Evolutionary conservation across 2,888 invertebrate species (phyloP).

Genomic region (Stegophylla sp.): DNA sequence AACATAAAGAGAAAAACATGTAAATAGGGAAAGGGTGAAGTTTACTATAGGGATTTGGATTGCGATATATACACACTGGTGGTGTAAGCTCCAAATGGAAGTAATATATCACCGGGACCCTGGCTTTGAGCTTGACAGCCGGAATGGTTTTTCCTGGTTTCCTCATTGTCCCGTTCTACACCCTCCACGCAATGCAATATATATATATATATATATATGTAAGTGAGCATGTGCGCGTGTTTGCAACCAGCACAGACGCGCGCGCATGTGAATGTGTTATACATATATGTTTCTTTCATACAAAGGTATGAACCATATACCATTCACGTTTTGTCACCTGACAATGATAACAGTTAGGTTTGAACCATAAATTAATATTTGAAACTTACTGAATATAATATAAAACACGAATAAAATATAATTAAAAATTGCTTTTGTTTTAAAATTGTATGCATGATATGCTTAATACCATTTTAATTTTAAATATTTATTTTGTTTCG

Average conservation of each 20-base stretch:
- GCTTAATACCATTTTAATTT: neutral
- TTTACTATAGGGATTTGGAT: slow-evolving; percentile 57
- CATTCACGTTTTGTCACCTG: neutral
- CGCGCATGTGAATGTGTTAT: neutral
- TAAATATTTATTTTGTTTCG: neutral
- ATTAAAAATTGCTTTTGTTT: no score
- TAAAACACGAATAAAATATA: no score
- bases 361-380: neutral
- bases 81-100: slow-evolving; percentile 63
- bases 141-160: slow-evolving; percentile 63
- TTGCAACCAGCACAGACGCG: neutral
- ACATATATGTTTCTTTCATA: neutral
- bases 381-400: neutral
- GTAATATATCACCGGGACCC: slow-evolving; percentile 64
- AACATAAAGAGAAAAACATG: slow-evolving; percentile 52
- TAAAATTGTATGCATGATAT: no score
- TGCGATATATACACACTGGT: slow-evolving; percentile 51
- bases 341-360: neutral
- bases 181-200: slow-evolving; percentile 33
- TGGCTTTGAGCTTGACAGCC: slow-evolving; percentile 65
- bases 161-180: slow-evolving; percentile 58
- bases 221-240: neutral
- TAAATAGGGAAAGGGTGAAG: slow-evolving; percentile 57
- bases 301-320: neutral
- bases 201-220: slow-evolving; percentile 7